Base-by-base conservation (phyloP, 2,113 vertebrate species). In the Ctenomys sociabilis region DNA sequence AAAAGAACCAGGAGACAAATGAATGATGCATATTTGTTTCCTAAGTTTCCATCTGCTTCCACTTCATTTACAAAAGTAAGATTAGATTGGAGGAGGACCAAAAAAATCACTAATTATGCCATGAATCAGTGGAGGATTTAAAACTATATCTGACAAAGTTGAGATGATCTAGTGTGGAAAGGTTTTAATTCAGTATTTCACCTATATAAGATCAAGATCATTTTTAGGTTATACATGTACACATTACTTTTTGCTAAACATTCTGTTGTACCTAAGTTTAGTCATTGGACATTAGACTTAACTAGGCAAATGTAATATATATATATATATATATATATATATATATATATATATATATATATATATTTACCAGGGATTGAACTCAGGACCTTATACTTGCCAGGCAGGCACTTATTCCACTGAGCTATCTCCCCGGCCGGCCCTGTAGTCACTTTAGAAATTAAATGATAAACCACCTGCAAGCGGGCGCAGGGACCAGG, bases 91-190 rank as follows among this genome's bases (percentile, higher is more conserved):
- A 26, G 70, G 37, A 21, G 68, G 10, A 85, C 9, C 64, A 54
- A 21, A 88, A 24, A 49, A n/a, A 68, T 64, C 28, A 1, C 10
- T 59, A 92, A 73, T 85, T n/a, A 66, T 2, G 5, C 17, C 37
- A 32, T 40, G 30, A 75, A 61, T 70, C 84, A 16, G 9, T 78
- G 57, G 3, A 85, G 17, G 24, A 85, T 82, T 77, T 90, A 64
- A 88, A 95, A 73, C 32, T 11, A 35, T n/a, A 1, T 22, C n/a
- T 57, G 59, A 85, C 19, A 32, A 87, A 82, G n/a, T 35, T 68
- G 54, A 91, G 64, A 22, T 35, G 7, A 43, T 78, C 68, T 91
- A 9, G 78, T 94, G 52, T 91, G 86, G 52, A 96, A 93, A 83
- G 35, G 78, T 80, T 87, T 43, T 54, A 59, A 10, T n/a, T 70